Evolutionary conservation across 2,113 vertebrate genomes (phyloP), one percentile per base, ranked within the genome.

Genomic region (Mesoclemmys tuberculata): DNA sequence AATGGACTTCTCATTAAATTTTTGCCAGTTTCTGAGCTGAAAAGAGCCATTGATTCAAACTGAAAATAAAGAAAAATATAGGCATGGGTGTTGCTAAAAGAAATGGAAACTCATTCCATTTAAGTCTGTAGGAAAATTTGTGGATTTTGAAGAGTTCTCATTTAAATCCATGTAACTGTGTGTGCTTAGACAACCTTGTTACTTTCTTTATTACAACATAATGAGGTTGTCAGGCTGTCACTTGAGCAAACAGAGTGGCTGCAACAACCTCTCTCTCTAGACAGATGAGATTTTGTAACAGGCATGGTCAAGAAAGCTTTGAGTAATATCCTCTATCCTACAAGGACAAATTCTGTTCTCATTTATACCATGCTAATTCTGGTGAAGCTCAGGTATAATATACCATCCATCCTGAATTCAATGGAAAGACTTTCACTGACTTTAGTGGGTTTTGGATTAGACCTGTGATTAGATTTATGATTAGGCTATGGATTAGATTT

Each of bases 271-370:
- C 74, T n/a, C 58, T 92, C 64, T 92, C 31, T 41, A 82, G 35
- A 31, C 11, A 79, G 29, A 7, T 0, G 26, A 0, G 24, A 80
- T 27, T 48, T 49, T 21, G 44, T 74, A 38, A 19, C 29, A 35
- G 10, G 27, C 81, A 26, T 22, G 48, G 85, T 88, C 35, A 38
- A 64, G 56, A 68, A 88, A 11, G 46, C 35, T 96, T 94, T 54
- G 61, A 48, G 14, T 58, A 74, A 52, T 46, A 77, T 77, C 41
- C 71, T 56, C 61, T 80, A 68, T 90, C 55, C 3, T 4, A 19
- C 14, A 51, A 29, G 27, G 56, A 38, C 41, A 9, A 5, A 44
- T 41, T 88, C 54, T 35, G 5, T 2, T 3, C 14, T 48, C 51
- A 52, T 48, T 86, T 55, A 56, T 48, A 52, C 11, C 29, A 75